These are phyloP conservation scores for Spea hammondii DNA, from an alignment of 2,797 vertebrate genomes.

Conservation along the genomic window DNA sequence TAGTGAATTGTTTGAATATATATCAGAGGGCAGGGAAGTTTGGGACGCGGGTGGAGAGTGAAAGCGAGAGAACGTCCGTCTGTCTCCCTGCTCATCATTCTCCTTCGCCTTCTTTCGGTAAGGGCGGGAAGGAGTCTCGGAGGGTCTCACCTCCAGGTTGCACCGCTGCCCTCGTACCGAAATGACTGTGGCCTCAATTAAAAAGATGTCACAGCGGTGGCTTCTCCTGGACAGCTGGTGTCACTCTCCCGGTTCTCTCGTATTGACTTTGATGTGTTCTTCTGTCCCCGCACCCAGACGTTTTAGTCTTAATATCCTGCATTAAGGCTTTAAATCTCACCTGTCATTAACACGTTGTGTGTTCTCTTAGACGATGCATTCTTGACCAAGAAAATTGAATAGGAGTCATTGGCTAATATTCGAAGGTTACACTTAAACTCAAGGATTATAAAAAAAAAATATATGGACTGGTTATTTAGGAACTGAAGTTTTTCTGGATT, in stretches of 20 bases:
- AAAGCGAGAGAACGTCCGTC: neutral
- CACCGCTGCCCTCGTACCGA: neutral
- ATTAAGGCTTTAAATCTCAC: neutral
- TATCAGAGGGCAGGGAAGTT: neutral
- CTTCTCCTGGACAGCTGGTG: conserved; percentile 9
- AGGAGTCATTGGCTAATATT: neutral
- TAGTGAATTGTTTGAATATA: neutral
- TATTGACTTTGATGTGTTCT: conserved; percentile 26
- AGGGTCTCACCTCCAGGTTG: conserved; percentile 9
- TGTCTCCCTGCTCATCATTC: conserved; percentile 8
- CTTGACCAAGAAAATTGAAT: neutral
- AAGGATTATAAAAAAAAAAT: too few species aligned
- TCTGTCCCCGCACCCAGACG: conserved; percentile 21
- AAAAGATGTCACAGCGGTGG: conserved; percentile 19
- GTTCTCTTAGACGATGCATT: neutral
- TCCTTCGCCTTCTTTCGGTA: conserved; percentile 12
- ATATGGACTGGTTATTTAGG: too few species aligned
- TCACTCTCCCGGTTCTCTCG: conserved; percentile 21
- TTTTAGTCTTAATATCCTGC: neutral
- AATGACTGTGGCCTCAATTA: conserved; percentile 24
- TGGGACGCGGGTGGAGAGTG: neutral
- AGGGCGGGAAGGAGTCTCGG: neutral
- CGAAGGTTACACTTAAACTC: too few species aligned
- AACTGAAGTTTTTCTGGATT: too few species aligned
- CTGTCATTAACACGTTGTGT: neutral